phyloP scores from a whole-genome alignment of 2,113 vertebrate species.

The Amphiprion ocellaris region DNA sequence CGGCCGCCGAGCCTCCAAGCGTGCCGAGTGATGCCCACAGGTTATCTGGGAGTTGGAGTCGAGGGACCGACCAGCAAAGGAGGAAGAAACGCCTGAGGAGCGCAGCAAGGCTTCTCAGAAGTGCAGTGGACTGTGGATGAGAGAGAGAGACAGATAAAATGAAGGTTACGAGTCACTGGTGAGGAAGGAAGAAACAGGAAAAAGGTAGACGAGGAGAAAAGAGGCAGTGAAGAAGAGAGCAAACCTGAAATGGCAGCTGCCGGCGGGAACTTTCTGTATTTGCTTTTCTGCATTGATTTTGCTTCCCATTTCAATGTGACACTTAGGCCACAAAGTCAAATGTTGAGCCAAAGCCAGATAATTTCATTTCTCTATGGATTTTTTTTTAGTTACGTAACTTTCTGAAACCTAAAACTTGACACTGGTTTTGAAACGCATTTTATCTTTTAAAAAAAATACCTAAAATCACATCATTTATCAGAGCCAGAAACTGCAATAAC shows the following conservation, averaged over 20 bases:
- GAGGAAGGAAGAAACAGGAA: not conserved
- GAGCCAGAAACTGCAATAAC: too few relatives aligned
- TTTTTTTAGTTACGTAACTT: too few relatives aligned
- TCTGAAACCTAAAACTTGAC: too few relatives aligned
- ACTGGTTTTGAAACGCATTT: too few relatives aligned
- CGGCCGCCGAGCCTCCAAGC: not conserved
- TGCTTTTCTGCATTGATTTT: not conserved
- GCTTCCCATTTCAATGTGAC: slow-evolving; percentile 9
- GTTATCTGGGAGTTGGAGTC: slow-evolving; percentile 12
- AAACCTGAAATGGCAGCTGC: slow-evolving; percentile 13
- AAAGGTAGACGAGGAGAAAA: not conserved
- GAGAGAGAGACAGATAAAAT: slow-evolving; percentile 9
- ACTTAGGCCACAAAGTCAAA: not conserved
- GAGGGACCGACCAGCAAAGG: not conserved
- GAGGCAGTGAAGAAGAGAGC: not conserved
- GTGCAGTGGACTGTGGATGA: slow-evolving; percentile 45
- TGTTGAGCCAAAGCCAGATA: slow-evolving; percentile 24
- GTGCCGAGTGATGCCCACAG: slow-evolving; percentile 26
- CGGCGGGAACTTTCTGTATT: not conserved
- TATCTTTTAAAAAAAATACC: too few relatives aligned
- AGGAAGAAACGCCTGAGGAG: slow-evolving; percentile 17
- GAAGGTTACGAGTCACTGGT: slow-evolving; percentile 26
- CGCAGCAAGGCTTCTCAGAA: slow-evolving; percentile 27
- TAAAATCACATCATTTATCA: too few relatives aligned
- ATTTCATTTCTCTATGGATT: not conserved